Percentiles rank a stretch among this genome's conserved stretches.
Conservation (phyloP, 2,888 invertebrate species). For the Cheilosia grossa region DNA sequence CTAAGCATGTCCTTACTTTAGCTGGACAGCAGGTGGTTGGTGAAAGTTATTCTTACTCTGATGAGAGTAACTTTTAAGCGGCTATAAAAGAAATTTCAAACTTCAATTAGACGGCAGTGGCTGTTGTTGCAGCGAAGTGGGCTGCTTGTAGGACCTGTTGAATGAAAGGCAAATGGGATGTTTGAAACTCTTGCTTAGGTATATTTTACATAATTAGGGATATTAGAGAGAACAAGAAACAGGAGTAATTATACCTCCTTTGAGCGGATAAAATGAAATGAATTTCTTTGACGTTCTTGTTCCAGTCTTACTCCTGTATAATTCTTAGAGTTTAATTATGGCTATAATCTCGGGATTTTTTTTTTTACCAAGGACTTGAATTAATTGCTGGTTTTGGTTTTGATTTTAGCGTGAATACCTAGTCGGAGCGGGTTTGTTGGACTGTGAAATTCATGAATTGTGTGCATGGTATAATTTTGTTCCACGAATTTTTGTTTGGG, state of each 20-base stretch:
- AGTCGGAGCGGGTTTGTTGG: too few species aligned
- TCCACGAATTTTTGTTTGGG: too few species aligned
- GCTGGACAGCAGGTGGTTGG: conserved; percentile 46
- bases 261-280: background rate
- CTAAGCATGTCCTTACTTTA: conserved; percentile 8
- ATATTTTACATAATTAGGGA: conserved; percentile 1
- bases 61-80: conserved; percentile 40
- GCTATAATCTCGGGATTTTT: background rate
- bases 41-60: conserved; percentile 18
- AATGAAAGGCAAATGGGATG: background rate
- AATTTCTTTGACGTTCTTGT: background rate
- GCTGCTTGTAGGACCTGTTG: conserved; percentile 14
- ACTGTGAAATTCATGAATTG: too few species aligned
- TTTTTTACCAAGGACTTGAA: background rate
- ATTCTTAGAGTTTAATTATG: background rate
- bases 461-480: too few species aligned
- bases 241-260: background rate
- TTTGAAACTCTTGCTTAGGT: background rate
- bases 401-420: background rate
- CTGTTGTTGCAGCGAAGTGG: background rate
- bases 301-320: background rate
- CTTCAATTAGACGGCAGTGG: conserved; percentile 44
- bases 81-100: conserved; percentile 53
- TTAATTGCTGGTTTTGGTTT: background rate
- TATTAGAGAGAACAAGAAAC: background rate